Base-by-base conservation (phyloP, 1,140 invertebrate species). In the Papilio glaucus region DNA sequence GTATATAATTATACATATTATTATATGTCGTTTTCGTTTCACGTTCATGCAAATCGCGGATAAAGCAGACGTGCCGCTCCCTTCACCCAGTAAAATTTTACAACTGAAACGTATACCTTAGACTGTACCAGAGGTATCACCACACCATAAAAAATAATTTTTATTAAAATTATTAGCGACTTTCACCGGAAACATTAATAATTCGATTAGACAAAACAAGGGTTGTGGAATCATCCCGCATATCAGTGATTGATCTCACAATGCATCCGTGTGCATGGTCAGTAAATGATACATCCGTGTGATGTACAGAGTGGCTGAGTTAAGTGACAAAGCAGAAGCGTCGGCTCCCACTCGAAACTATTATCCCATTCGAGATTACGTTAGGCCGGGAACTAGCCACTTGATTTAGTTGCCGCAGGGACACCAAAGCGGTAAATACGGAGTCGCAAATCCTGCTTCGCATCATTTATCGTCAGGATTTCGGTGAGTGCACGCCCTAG, bases 371-470 rank as follows among this genome's bases (percentile, higher is more conserved):
- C 85, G 89, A 84, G 85, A 90, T 90, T 88, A 85, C 87, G 88
- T 91, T 85, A 78, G 84, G 77, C 82, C 85, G 90, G 88, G 89
- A 90, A 83, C 90, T 84, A 85, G 83, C 80, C 83, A 83, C 80
- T 87, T 78, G 82, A 79, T 65, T 90, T 89, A 92, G 90, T 92
- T 86, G 88, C 77, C 87, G 89, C 85, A 86, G 87, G 89, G 89
- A 89, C 84, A 86, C 87, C 84, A 87, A 88, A 90, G 88, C 89
- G 89, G 90, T 87, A 91, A 92, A 89, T 91, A 92, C 90, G 90
- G 90, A 92, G 90, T 84, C 85, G 85, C 84, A 83, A 86, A 87
- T 88, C 83, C 81, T 88, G 77, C 85, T 86, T 79, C 89, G 85
- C 84, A 90, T 90, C 87, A 92, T 92, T 90, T 90, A 88, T 87